These are phyloP conservation scores for Oryzias javanicus DNA, from an alignment of 2,113 vertebrate genomes.

Conservation along the genomic window DNA sequence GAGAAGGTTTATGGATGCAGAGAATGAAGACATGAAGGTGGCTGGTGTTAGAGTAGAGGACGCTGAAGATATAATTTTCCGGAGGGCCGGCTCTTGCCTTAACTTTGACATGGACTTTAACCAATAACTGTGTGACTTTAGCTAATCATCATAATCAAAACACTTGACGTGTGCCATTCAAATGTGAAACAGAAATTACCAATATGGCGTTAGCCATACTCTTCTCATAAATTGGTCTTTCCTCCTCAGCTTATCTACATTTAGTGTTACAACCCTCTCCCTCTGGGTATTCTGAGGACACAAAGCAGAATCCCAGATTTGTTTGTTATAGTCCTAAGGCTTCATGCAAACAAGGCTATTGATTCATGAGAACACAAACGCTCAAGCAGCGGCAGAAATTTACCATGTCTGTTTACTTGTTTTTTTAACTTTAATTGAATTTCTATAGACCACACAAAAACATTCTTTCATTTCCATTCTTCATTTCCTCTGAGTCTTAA, in stretches of 20 bases:
- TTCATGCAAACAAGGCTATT: constrained; percentile 17
- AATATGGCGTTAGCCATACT: constrained; percentile 5
- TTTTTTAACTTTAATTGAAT: constrained; percentile 42
- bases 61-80: too few relatives aligned
- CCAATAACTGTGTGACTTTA: too few relatives aligned
- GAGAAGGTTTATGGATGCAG: too few relatives aligned
- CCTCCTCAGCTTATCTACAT: constrained; percentile 23
- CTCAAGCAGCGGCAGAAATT: constrained; percentile 4
- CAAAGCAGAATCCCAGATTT: constrained; percentile 29
- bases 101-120: too few relatives aligned
- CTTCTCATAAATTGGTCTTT: constrained; percentile 10
- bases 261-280: constrained; percentile 7
- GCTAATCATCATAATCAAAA: too few relatives aligned
- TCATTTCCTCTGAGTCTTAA: constrained; percentile 7
- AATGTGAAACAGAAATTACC: too few relatives aligned
- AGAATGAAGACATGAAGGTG: too few relatives aligned
- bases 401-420: constrained; percentile 24
- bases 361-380: constrained; percentile 3
- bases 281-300: constrained; percentile 24
- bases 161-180: too few relatives aligned
- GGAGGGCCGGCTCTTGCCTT: too few relatives aligned
- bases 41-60: too few relatives aligned
- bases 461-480: background rate
- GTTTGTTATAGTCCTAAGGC: constrained; percentile 13
- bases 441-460: constrained; percentile 7